These are phyloP conservation scores for Atherinosoma microstoma DNA, from an alignment of 2,797 vertebrate species.

Conservation along the genomic window DNA sequence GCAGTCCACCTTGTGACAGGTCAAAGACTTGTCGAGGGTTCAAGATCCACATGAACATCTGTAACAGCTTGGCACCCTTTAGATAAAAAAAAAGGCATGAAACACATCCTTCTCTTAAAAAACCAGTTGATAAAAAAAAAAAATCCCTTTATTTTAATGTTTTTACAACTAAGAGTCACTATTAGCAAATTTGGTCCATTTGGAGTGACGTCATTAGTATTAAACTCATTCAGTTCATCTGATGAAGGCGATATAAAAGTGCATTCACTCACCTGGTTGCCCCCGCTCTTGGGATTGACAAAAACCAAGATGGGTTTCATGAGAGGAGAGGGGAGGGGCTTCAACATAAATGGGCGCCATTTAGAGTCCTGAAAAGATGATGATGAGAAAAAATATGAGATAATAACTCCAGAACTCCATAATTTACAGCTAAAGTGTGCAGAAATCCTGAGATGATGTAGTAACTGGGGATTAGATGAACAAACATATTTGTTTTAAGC, in stretches of 20 bases:
- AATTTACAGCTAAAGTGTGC: background rate
- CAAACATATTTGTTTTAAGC: background rate
- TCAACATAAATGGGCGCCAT: constrained; percentile 96
- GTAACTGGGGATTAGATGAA: background rate
- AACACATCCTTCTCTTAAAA: background rate
- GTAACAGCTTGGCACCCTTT: constrained; percentile 96
- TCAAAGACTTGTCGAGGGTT: constrained; percentile 99
- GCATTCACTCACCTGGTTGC: constrained; percentile 90
- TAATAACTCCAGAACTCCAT: background rate
- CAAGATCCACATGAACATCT: constrained; percentile 99
- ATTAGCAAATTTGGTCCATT: background rate
- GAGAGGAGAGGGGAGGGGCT: constrained; percentile 95
- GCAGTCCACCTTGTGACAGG: constrained; percentile 95
- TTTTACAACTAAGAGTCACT: background rate
- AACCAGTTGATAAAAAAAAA: background rate
- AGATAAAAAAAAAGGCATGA: background rate
- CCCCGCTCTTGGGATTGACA: constrained; percentile 97
- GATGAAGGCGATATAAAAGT: background rate
- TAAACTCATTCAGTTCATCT: background rate
- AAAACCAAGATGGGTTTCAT: constrained; percentile 99
- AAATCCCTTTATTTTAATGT: too few species aligned
- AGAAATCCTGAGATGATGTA: too few species aligned
- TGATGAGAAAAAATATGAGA: background rate
- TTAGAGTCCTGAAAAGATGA: constrained; percentile 88
- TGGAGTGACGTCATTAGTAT: background rate